Conservation (phyloP, 2,888 invertebrate genomes). For the Phengaris arion region DNA sequence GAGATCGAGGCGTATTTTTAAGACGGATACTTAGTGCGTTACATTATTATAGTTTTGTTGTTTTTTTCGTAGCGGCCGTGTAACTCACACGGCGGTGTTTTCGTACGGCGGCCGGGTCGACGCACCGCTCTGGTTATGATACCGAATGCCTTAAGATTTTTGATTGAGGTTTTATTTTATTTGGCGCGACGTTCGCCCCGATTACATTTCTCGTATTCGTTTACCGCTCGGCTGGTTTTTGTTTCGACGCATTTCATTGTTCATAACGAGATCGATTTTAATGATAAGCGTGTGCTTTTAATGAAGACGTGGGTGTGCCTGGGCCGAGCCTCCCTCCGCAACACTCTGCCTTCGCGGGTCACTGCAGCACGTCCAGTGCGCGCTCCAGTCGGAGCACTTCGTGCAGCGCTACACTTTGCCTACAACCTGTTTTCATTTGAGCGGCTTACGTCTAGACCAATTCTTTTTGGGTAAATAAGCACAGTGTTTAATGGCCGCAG, state of each 20-base stretch:
- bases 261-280: slow-evolving; percentile 75
- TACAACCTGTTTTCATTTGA: slow-evolving; percentile 17
- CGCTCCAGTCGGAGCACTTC: neutral
- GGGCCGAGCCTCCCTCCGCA: neutral
- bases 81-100: slow-evolving; percentile 69
- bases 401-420: neutral
- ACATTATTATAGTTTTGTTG: slow-evolving; percentile 75
- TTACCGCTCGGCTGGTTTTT: slow-evolving; percentile 71
- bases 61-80: slow-evolving; percentile 64
- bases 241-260: slow-evolving; percentile 75
- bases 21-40: slow-evolving; percentile 78
- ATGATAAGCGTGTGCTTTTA: slow-evolving; percentile 68
- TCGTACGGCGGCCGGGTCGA: slow-evolving; percentile 70
- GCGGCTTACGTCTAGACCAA: slow-evolving; percentile 16
- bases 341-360: neutral
- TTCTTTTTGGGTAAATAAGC: slow-evolving; percentile 9
- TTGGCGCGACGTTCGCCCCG: slow-evolving; percentile 69
- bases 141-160: slow-evolving; percentile 74
- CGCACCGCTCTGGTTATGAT: slow-evolving; percentile 74
- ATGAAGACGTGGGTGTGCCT: slow-evolving; percentile 76
- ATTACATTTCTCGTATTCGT: slow-evolving; percentile 76
- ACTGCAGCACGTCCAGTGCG: neutral
- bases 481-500: neutral
- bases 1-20: slow-evolving; percentile 73
- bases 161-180: slow-evolving; percentile 78